Percentiles rank a stretch among this genome's conserved stretches.
phyloP scores from a whole-genome alignment of 2,797 vertebrate genomes.

The Pseudomugil tenellus region DNA sequence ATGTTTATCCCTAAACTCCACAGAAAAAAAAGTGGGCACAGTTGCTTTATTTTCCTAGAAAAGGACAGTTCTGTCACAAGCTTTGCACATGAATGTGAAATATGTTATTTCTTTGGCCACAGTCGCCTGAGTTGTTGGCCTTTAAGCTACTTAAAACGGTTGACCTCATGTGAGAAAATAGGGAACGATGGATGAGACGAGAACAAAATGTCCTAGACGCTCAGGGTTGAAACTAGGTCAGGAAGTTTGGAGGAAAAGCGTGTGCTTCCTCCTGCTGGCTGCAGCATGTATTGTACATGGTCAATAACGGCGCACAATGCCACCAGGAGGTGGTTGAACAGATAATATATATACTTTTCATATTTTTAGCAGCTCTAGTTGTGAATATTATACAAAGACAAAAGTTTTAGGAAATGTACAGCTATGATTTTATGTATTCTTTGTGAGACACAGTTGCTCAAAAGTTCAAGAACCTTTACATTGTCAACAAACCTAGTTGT shows the following conservation, averaged over 20 bases:
- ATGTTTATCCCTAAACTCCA: conserved; percentile 16
- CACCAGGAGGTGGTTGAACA: conserved; percentile 2
- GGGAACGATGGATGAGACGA: conserved; percentile 65
- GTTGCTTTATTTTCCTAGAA: conserved; percentile 29
- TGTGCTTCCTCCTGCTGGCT: conserved; percentile 79
- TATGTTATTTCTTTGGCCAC: conserved; percentile 40
- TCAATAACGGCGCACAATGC: conserved; percentile 3
- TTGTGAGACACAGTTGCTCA: not conserved
- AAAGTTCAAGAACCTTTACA: not conserved
- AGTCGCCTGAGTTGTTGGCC: conserved; percentile 46
- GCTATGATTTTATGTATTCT: not conserved
- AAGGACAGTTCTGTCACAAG: conserved; percentile 35
- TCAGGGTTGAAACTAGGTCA: conserved; percentile 79
- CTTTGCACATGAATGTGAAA: conserved; percentile 36
- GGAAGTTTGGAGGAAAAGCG: conserved; percentile 55
- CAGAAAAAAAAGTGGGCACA: conserved; percentile 9
- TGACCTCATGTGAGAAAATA: conserved; percentile 73
- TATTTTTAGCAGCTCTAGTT: not conserved
- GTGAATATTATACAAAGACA: too few relatives aligned
- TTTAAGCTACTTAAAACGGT: conserved; percentile 66
- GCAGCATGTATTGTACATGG: conserved; percentile 49
- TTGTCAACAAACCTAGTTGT: not conserved
- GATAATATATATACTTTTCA: not conserved
- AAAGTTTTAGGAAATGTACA: not conserved
- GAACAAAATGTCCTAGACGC: conserved; percentile 84